Evolutionary conservation across 1,140 invertebrate genomes (phyloP), one percentile per base, ranked within the genome.

Genomic region (Drosophila suzukii): DNA sequence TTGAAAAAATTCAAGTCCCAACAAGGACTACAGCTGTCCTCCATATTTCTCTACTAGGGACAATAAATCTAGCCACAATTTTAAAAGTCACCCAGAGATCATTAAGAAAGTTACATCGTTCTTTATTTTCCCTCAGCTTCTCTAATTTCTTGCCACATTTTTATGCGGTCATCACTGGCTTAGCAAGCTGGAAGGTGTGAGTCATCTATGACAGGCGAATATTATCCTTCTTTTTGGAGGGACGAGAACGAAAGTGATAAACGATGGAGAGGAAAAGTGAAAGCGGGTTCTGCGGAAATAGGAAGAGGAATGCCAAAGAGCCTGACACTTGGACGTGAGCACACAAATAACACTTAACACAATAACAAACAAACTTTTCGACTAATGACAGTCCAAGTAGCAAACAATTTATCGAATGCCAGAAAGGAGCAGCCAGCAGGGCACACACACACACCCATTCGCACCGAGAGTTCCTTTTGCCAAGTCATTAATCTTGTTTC

Each of bases 301-400:
- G 62, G 56, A 46, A 51, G 51, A 17, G 39, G 46, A 74, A 67
- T 78, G 58, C 38, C 66, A 70, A 74, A 65, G 62, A 77, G 72
- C 81, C 80, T 89, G 83, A 89, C 83, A 89, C 84, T 89, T 84
- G 84, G 83, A 88, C 81, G 81, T 88, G 73, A 76, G 76, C 77
- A 78, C 84, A 89, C 85, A 89, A 91, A 90, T 91, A 90, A 88
- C 82, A 90, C 88, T 90, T 90, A 90, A 91, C 88, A 90, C 88
- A 90, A 90, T 90, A 88, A 90, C 82, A 90, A 90, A 90, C 83
- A 91, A 90, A 90, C 88, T 90, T 90, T 90, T 90, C 88, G 88
- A 90, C 88, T 90, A 90, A 90, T 90, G 88, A 90, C 88, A 90
- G 88, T 81, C 88, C 88, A 83, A 90, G 88, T 86, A 89, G 84